Conservation (phyloP, 2,888 invertebrate species). For the Thera obeliscata region DNA sequence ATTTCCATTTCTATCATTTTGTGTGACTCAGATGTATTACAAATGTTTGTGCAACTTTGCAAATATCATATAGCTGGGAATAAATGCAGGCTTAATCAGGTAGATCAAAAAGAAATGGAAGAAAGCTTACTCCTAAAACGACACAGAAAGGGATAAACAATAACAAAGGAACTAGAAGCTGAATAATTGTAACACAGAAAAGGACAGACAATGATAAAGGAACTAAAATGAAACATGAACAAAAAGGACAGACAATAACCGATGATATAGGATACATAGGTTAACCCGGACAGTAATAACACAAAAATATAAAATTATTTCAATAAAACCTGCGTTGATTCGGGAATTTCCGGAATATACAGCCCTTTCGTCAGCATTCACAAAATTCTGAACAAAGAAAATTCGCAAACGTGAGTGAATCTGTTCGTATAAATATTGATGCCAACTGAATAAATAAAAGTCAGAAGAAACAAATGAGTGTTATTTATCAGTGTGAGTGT, state of each 20-base stretch:
- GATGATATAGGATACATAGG: slow-evolving; percentile 24
- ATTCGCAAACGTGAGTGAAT: slow-evolving; percentile 29
- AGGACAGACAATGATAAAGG: background rate
- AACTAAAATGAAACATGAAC: background rate
- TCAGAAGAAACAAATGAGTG: background rate
- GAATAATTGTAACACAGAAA: background rate
- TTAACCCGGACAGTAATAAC: slow-evolving; percentile 21
- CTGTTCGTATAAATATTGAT: slow-evolving; percentile 23
- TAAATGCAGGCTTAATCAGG: background rate
- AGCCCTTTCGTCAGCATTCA: slow-evolving; percentile 73
- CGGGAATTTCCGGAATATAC: slow-evolving; percentile 63
- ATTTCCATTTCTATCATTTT: slow-evolving; percentile 14
- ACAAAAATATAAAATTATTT: slow-evolving; percentile 33
- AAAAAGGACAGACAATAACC: slow-evolving; percentile 8
- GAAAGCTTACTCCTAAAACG: background rate
- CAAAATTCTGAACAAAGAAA: slow-evolving; percentile 75
- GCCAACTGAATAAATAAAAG: slow-evolving; percentile 7
- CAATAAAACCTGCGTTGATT: slow-evolving; percentile 64
- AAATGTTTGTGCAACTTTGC: background rate
- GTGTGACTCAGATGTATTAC: slow-evolving; percentile 6
- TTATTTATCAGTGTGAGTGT: background rate
- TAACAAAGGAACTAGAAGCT: background rate
- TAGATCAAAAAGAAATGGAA: background rate
- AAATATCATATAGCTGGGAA: background rate
- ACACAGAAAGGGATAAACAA: slow-evolving; percentile 8